These are phyloP conservation scores for Rhizoglyphus robini DNA, from an alignment of 1,140 invertebrate genomes.

Conservation along the genomic window DNA sequence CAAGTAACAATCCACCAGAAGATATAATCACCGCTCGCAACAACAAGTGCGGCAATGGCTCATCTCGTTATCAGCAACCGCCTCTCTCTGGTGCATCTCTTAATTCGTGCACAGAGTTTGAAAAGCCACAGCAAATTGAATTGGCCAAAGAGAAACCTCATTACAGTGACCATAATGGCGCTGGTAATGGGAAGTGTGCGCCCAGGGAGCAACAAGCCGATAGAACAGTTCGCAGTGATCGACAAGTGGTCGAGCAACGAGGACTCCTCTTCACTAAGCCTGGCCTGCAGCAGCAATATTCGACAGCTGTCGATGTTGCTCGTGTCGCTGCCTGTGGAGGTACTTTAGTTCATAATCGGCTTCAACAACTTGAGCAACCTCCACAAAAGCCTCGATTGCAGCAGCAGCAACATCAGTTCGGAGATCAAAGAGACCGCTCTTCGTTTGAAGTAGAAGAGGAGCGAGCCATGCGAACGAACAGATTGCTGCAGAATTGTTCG, in stretches of 20 bases:
- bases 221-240: too few species aligned
- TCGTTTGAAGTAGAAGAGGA: background rate
- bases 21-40: too few species aligned
- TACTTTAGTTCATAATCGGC: conserved; percentile 12
- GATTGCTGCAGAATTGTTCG: background rate
- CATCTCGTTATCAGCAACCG: too few species aligned
- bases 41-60: too few species aligned
- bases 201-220: too few species aligned
- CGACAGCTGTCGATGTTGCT: background rate
- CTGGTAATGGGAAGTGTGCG: background rate
- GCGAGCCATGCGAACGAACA: background rate
- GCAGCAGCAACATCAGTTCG: background rate
- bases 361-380: background rate
- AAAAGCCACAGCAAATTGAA: background rate
- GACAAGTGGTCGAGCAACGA: too few species aligned
- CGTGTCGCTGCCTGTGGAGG: background rate
- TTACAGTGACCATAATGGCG: background rate
- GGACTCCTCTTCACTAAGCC: background rate
- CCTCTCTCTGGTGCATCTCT: too few species aligned
- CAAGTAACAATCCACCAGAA: too few species aligned
- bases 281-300: background rate
- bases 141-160: background rate
- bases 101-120: too few species aligned
- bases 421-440: background rate
- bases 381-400: background rate